Conservation (phyloP, 1,140 invertebrate genomes). For the Rhopalosiphum maidis region DNA sequence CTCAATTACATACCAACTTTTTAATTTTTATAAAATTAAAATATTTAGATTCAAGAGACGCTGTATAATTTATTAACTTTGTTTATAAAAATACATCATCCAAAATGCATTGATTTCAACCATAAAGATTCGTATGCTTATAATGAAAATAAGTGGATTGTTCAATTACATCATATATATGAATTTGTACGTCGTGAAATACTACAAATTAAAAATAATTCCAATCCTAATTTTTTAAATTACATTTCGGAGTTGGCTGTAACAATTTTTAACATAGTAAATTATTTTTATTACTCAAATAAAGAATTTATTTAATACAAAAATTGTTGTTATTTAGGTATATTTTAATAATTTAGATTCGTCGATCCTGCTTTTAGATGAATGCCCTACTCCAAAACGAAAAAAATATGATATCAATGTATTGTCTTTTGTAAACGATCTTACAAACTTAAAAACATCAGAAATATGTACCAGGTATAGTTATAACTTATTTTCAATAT, state of each 20-base stretch:
- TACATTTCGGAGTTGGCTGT: constrained; percentile 41
- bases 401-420: constrained; percentile 40
- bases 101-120: constrained; percentile 12
- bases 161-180: constrained; percentile 38
- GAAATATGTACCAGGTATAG: constrained; percentile 18
- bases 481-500: constrained; percentile 8
- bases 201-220: constrained; percentile 37
- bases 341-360: constrained; percentile 39
- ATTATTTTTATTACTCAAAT: neutral
- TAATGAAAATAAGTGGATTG: constrained; percentile 16
- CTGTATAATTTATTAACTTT: constrained; percentile 32
- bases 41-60: constrained; percentile 23
- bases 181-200: constrained; percentile 46
- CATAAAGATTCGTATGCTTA: constrained; percentile 19
- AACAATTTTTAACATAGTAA: constrained; percentile 33
- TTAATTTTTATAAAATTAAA: constrained; percentile 1
- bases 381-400: constrained; percentile 10
- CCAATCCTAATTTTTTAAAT: neutral
- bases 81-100: constrained; percentile 50
- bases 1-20: neutral
- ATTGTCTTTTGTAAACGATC: constrained; percentile 26
- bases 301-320: neutral
- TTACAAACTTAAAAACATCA: constrained; percentile 23
- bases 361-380: neutral
- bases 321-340: constrained; percentile 20